phyloP scores from a whole-genome alignment of 2,113 vertebrate genomes.

The Callopanchax toddi region DNA sequence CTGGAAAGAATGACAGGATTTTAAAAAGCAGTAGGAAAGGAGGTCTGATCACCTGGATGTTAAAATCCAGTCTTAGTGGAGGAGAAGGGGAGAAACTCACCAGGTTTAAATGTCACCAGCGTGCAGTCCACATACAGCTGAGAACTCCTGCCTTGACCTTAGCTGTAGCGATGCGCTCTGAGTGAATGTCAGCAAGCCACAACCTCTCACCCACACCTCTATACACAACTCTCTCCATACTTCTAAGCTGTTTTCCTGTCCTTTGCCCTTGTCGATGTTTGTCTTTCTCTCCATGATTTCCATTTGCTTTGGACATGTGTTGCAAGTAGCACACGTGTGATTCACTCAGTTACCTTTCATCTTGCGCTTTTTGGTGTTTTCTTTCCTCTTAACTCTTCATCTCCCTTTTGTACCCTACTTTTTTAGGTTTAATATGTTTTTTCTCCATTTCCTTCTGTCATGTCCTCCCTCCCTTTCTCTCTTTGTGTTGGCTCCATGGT shows the following conservation, averaged over 20 bases:
- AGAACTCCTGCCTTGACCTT: conserved; percentile 43
- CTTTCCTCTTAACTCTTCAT: conserved; percentile 64
- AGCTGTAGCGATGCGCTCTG: conserved; percentile 26
- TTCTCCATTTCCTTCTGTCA: conserved; percentile 72
- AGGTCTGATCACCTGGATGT: background rate
- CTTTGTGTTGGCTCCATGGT: conserved; percentile 69
- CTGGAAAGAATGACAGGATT: conserved; percentile 29
- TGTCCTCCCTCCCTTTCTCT: conserved; percentile 41
- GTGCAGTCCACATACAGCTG: background rate
- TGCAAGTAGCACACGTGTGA: conserved; percentile 41
- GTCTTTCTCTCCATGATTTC: conserved; percentile 66
- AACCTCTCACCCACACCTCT: conserved; percentile 35
- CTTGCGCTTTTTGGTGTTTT: conserved; percentile 53
- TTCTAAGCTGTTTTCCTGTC: conserved; percentile 57
- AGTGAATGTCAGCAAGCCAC: conserved; percentile 31
- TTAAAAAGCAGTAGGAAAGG: conserved; percentile 8
- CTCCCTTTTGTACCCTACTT: conserved; percentile 41
- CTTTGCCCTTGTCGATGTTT: conserved; percentile 68
- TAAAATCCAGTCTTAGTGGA: conserved; percentile 3
- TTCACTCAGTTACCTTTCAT: conserved; percentile 40
- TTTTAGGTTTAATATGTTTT: conserved; percentile 69
- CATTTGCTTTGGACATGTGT: conserved; percentile 47
- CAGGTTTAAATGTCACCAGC: background rate
- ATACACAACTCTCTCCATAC: conserved; percentile 27
- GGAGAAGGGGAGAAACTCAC: background rate